Conservation (phyloP, 2,888 invertebrate species). For the Macrosiphum euphorbiae region DNA sequence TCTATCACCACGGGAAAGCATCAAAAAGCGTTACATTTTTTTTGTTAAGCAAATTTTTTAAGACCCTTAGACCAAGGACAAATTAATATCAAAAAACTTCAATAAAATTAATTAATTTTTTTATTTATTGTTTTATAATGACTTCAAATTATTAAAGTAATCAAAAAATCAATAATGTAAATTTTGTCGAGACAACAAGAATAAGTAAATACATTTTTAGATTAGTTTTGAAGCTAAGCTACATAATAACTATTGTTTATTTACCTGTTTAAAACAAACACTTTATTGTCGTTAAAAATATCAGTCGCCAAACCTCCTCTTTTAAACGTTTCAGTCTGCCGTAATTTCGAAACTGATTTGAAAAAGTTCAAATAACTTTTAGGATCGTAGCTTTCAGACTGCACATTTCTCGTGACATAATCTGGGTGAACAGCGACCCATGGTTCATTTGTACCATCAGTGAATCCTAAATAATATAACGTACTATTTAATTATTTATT, state of each 20-base stretch:
- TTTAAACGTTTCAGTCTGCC: slow-evolving; percentile 31
- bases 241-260: background rate
- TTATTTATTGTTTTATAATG: background rate
- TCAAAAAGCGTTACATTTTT: too few relatives aligned
- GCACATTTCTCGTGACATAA: slow-evolving; percentile 23
- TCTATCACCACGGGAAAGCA: too few relatives aligned
- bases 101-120: too few relatives aligned
- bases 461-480: slow-evolving; percentile 30
- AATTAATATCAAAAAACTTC: too few relatives aligned
- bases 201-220: background rate
- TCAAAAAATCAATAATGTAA: background rate
- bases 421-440: background rate
- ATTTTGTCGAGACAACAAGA: background rate
- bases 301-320: background rate
- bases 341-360: slow-evolving; percentile 27
- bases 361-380: slow-evolving; percentile 56
- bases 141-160: background rate
- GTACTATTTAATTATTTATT: background rate
- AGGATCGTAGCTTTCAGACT: background rate
- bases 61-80: too few relatives aligned
- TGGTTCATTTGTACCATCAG: background rate
- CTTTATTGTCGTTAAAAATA: background rate
- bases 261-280: slow-evolving; percentile 46
- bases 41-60: too few relatives aligned
- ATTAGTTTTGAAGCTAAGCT: background rate